phyloP scores from a whole-genome alignment of 2,888 invertebrate species.

The Drosophila barbarae region DNA sequence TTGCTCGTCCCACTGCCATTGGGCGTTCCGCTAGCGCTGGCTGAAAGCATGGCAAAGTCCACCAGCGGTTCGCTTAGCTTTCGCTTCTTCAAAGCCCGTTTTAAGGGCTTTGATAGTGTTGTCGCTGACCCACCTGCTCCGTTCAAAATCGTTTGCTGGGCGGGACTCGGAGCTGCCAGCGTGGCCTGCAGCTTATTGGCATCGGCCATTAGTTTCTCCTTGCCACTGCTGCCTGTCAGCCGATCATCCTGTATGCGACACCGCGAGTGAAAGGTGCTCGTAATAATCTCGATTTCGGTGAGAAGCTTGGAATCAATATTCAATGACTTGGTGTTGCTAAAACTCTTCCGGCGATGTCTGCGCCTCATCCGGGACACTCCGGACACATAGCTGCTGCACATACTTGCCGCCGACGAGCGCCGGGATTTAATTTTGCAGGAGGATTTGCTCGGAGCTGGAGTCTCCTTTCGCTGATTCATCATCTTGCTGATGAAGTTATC shows the following conservation, averaged over 20 bases:
- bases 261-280: constrained; percentile 81
- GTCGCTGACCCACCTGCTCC: constrained; percentile 33
- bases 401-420: constrained; percentile 78
- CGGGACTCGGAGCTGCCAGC: constrained; percentile 46
- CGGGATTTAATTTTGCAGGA: constrained; percentile 78
- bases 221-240: constrained; percentile 68
- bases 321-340: constrained; percentile 67
- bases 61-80: constrained; percentile 75
- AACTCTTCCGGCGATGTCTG: constrained; percentile 75
- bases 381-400: constrained; percentile 79
- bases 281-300: constrained; percentile 82
- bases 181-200: constrained; percentile 77
- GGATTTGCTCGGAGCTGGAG: constrained; percentile 46
- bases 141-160: constrained; percentile 43
- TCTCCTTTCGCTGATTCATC: constrained; percentile 65
- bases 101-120: constrained; percentile 60
- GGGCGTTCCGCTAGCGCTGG: constrained; percentile 58
- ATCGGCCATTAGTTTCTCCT: constrained; percentile 80
- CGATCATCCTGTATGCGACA: constrained; percentile 78
- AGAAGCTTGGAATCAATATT: constrained; percentile 81
- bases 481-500: constrained; percentile 62
- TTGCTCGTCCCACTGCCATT: constrained; percentile 50
- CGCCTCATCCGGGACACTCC: constrained; percentile 75
- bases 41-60: constrained; percentile 75
- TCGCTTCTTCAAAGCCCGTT: constrained; percentile 81